Conservation (phyloP, 2,113 vertebrate species). For the Anhinga anhinga region DNA sequence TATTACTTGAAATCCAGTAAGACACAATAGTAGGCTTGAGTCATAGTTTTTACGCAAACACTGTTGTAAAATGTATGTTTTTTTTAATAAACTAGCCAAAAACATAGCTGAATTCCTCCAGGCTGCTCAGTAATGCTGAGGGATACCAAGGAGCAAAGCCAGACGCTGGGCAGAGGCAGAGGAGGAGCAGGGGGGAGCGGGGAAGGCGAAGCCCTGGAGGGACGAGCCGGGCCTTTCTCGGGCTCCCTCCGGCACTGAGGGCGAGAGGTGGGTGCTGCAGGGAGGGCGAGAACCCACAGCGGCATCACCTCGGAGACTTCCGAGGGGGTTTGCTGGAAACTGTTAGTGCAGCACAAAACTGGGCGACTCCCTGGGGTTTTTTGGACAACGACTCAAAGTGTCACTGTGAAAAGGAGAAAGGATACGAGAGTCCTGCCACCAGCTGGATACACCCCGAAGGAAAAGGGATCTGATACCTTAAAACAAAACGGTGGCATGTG, state of each 20-base stretch:
- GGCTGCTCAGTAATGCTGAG: not conserved
- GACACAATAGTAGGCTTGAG: not conserved
- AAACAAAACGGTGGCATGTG: not conserved
- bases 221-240: not conserved
- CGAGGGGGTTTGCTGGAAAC: not conserved
- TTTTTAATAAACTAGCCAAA: not conserved
- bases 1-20: not conserved
- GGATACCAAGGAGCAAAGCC: not conserved
- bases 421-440: not conserved
- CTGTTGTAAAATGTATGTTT: not conserved
- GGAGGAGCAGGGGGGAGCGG: no score
- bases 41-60: not conserved
- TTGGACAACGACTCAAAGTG: not conserved
- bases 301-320: not conserved
- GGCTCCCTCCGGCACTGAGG: rapidly evolving
- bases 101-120: not conserved
- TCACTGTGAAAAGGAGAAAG: not conserved
- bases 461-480: not conserved
- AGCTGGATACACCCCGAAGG: not conserved
- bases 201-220: not conserved
- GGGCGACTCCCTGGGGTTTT: rapidly evolving
- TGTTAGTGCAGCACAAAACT: no score
- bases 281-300: not conserved
- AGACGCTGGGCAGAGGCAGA: not conserved
- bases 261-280: not conserved